These are phyloP conservation scores for Thalassarche chlororhynchos DNA, from an alignment of 2,113 vertebrate genomes.

Conservation along the genomic window DNA sequence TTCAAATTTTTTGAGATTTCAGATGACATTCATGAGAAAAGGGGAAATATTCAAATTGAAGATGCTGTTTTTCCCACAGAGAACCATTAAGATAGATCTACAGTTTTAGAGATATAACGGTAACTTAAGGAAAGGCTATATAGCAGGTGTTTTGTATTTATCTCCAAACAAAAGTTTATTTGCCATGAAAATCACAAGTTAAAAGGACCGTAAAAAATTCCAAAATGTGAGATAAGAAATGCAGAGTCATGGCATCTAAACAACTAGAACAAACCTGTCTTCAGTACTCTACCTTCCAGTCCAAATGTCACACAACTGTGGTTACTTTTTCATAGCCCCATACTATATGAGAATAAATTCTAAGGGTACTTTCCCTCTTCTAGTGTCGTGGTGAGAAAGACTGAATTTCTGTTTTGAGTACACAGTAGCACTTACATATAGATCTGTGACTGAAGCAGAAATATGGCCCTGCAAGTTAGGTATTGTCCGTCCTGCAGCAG, in stretches of 20 bases:
- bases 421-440: neutral
- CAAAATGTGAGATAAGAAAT: neutral
- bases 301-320: neutral
- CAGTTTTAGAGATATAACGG: neutral
- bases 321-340: neutral
- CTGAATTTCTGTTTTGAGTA: neutral
- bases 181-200: neutral
- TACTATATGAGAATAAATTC: neutral
- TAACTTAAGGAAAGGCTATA: neutral
- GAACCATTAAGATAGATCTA: neutral
- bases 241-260: neutral
- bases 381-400: neutral
- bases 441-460: neutral
- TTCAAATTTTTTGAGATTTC: neutral
- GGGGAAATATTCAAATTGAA: neutral
- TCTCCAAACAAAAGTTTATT: neutral
- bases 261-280: neutral
- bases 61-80: neutral
- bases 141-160: neutral
- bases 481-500: neutral
- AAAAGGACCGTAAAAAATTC: neutral
- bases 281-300: neutral
- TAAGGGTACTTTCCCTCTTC: neutral
- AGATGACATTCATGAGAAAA: neutral
- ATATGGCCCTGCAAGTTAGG: neutral